These are phyloP conservation scores for Streptopelia turtur DNA, from an alignment of 2,797 vertebrate species.

Conservation along the genomic window DNA sequence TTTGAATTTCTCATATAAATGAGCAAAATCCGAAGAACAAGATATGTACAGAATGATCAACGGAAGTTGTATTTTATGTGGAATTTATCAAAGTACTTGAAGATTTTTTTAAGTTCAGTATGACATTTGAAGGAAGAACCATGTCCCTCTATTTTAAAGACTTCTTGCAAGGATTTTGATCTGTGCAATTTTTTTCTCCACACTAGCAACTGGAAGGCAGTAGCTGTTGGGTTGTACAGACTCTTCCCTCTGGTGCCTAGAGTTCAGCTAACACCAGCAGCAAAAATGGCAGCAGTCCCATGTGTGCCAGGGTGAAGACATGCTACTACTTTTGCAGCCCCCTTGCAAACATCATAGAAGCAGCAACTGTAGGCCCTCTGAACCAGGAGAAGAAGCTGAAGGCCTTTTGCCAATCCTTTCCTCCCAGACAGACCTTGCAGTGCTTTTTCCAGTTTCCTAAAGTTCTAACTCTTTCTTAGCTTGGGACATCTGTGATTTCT, in stretches of 20 bases:
- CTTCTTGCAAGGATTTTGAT: neutral
- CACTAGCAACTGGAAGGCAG: neutral
- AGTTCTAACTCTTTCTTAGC: no score
- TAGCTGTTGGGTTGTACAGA: neutral
- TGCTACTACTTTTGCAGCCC: fast-evolving
- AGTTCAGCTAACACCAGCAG: neutral
- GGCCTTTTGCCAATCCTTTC: neutral
- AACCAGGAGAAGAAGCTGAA: neutral
- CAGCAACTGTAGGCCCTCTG: fast-evolving
- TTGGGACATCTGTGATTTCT: no score
- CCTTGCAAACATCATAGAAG: fast-evolving
- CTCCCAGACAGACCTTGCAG: neutral
- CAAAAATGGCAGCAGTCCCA: neutral
- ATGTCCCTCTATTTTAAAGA: neutral
- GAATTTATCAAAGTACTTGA: neutral
- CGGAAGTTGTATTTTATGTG: neutral
- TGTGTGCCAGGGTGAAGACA: neutral
- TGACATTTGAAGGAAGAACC: neutral
- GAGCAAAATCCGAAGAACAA: neutral
- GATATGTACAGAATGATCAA: fast-evolving
- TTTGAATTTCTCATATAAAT: neutral
- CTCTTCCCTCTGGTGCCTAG: fast-evolving
- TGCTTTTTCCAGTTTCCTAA: no score
- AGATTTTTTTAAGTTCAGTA: neutral
- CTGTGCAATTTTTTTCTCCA: neutral